Base-by-base conservation (phyloP, 2,888 invertebrate genomes). In the Scaptomyza flava region DNA sequence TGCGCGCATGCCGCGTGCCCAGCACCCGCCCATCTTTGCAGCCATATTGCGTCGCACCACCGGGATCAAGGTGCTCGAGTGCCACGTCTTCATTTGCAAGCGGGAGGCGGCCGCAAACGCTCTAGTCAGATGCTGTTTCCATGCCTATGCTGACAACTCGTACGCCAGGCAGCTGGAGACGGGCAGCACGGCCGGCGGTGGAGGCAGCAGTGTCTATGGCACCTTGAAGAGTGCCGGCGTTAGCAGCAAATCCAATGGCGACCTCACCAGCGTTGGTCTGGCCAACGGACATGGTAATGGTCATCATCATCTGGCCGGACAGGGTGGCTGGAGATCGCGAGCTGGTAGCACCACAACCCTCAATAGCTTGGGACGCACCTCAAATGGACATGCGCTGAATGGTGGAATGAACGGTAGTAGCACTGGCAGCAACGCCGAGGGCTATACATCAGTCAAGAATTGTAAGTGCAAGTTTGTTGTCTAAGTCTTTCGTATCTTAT, bases 81-180 rank as follows among this genome's bases (percentile, higher is more conserved):
- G 99, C 93, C 99, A 99, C 93, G 98, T 98, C 73, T 99, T 99
- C 93, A 98, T 99, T 89, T 98, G 98, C 93, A 97, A 98, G 85
- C 95, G 98, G 63, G 98, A 98, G 92, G 96, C 98, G 91, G 99
- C 99, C 48, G 99, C 99, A 72, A 98, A 99, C 92, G 99, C 99
- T 82, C 94, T 99, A 90, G 99, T 99, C 74, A 94, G 98, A 85
- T 98, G 98, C 92, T 98, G 98, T 93, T 99, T 99, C 93, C 98
- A 98, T 93, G 98, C 98, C 52, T 99, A 98, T 92, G 98, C 98
- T 0, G 98, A 98, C 92, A 97, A 97, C 82, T 97, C 97, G 77
- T 98, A 98, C 91, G 98, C 97, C 47, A 96, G 96, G 86, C 96
- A 96, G 77, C 93, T 96, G 81, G 95, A 95, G 89, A 94, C 94